These are phyloP conservation scores for Lerema accius DNA, from an alignment of 1,140 invertebrate species.

Conservation along the genomic window DNA sequence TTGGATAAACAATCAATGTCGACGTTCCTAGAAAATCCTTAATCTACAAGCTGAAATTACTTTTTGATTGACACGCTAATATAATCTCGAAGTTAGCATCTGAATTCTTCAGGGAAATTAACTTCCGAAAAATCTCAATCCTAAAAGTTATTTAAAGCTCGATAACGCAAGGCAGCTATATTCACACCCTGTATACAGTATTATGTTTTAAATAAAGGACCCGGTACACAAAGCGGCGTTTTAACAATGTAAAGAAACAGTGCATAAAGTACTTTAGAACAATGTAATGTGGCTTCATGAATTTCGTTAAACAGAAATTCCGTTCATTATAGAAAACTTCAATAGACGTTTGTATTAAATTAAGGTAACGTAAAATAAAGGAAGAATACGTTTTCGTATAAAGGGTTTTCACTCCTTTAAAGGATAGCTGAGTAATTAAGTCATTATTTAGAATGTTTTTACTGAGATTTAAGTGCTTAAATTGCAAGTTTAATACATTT, in stretches of 20 bases:
- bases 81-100: constrained; percentile 3
- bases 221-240: constrained; percentile 6
- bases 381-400: neutral
- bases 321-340: constrained; percentile 3
- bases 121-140: constrained; percentile 17
- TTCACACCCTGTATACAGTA: neutral
- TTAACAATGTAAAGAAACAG: neutral
- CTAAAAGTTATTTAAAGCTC: constrained; percentile 8
- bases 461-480: no score
- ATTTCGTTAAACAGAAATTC: constrained; percentile 11
- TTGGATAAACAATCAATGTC: neutral
- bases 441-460: no score
- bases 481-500: no score
- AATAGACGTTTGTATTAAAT: neutral
- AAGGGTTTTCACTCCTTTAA: neutral
- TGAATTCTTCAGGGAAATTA: constrained; percentile 29
- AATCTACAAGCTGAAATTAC: constrained; percentile 25
- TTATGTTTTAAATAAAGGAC: neutral
- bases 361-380: neutral
- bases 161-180: constrained; percentile 10
- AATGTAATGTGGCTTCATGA: constrained; percentile 1
- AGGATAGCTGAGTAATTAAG: no score
- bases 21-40: constrained; percentile 5
- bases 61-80: constrained; percentile 33
- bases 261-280: constrained; percentile 13